Percentiles rank a stretch among this genome's conserved stretches.
Evolutionary conservation across 2,113 vertebrate species (phyloP).

Genomic region (Pachypanchax playfairii): DNA sequence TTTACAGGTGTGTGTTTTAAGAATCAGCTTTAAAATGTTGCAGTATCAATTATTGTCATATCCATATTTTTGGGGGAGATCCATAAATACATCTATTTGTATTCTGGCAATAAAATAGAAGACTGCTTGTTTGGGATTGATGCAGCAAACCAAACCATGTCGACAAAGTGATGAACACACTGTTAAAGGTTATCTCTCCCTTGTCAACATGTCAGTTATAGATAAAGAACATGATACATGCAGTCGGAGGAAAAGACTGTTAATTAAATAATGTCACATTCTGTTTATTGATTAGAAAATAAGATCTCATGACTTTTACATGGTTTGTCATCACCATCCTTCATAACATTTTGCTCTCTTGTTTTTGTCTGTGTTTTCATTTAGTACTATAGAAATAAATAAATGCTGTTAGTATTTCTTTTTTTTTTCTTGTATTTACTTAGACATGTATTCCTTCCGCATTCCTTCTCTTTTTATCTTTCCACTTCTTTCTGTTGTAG

Average conservation of each 20-base stretch:
- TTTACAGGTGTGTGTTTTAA: not conserved
- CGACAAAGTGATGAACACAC: constrained; percentile 26
- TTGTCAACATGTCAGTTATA: constrained; percentile 35
- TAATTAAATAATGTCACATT: constrained; percentile 39
- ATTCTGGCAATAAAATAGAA: not conserved
- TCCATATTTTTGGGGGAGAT: no score
- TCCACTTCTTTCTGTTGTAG: constrained; percentile 6
- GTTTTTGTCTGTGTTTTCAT: constrained; percentile 7
- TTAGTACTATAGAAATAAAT: not conserved
- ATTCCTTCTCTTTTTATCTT: not conserved
- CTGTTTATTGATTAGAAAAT: constrained; percentile 49
- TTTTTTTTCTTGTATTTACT: not conserved
- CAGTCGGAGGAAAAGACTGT: constrained; percentile 29
- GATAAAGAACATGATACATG: constrained; percentile 33
- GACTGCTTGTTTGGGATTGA: constrained; percentile 23
- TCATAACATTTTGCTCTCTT: no score
- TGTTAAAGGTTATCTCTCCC: constrained; percentile 47
- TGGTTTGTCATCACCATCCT: not conserved
- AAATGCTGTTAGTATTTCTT: not conserved
- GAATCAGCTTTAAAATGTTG: not conserved
- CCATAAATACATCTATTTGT: no score
- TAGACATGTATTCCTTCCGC: constrained; percentile 2
- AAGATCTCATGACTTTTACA: not conserved
- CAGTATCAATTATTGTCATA: no score
- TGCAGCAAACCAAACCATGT: constrained; percentile 31